phyloP scores from a whole-genome alignment of 1,140 invertebrate species.

The Lepeophtheirus salmonis region DNA sequence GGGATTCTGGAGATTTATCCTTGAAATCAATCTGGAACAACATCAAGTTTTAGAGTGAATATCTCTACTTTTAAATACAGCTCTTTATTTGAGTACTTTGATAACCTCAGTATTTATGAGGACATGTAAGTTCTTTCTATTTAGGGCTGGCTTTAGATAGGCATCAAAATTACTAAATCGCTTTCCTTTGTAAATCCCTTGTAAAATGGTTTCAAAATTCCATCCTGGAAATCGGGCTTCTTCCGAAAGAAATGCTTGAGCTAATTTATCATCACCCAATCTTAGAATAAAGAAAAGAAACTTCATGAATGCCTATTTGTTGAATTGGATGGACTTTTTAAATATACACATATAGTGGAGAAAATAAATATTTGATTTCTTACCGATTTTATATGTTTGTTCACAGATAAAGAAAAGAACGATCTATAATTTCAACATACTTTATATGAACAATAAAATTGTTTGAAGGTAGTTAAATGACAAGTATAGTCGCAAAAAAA shows the following conservation, averaged over 20 bases:
- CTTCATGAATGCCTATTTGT: no score
- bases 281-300: not conserved
- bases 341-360: no score
- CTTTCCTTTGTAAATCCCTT: not conserved
- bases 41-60: no score
- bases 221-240: not conserved
- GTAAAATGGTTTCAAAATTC: not conserved
- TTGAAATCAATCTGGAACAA: not conserved
- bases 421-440: no score
- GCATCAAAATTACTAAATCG: not conserved
- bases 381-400: no score
- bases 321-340: no score
- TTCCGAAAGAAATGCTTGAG: not conserved
- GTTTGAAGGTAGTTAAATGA: no score
- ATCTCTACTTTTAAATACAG: not conserved
- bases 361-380: no score
- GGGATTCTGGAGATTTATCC: not conserved
- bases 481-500: no score
- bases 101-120: not conserved
- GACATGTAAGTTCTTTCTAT: constrained; percentile 1
- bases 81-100: not conserved
- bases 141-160: constrained; percentile 8
- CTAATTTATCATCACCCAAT: not conserved
- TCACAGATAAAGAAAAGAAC: no score
- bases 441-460: no score